Base-by-base conservation (phyloP, 2,797 vertebrate genomes). In the Staurois parvus region DNA sequence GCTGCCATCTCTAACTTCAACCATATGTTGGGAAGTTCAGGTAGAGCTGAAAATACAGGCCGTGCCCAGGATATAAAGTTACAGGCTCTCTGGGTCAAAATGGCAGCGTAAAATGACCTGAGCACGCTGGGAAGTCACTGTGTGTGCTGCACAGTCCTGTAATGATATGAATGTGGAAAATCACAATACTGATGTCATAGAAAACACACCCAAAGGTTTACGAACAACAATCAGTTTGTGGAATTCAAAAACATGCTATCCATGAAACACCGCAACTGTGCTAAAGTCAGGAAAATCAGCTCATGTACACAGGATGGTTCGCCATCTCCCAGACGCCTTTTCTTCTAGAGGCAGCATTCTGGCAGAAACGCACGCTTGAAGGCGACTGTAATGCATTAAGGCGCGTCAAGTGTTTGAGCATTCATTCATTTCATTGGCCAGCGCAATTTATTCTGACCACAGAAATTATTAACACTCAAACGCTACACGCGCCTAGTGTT, bases 41-140 rank as follows among this genome's bases (percentile, higher is more conserved):
- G 84, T 85, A 85, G 84, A 45, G 69, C 70, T 10, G 67, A 42
- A 32, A 84, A 67, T n/a, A 32, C 82, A 74, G 80, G 26, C 52
- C 28, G 56, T 66, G 79, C 48, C 79, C 79, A 56, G 59, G 59
- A 73, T 81, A 62, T 72, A 72, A 28, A 70, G 79, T 81, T 81
- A 81, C 79, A 81, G 79, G 79, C 79, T 72, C 78, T 70, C 69
- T 42, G 79, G 79, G 79, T 81, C 79, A 81, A 59, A 81, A 73
- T 81, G 79, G 79, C 79, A 81, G 52, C 34, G 52, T 42, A 37
- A 81, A 29, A 72, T 62, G 79, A 81, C 79, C 68, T 42, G 24
- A 40, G 29, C 68, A 17, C 30, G 28, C 79, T 26, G 48, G 9
- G n/a, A 42, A 66, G 62, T 12, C 34, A 68, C 62, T 29, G 34